phyloP scores from a whole-genome alignment of 2,888 invertebrate genomes.

The Phaedon cochleariae region DNA sequence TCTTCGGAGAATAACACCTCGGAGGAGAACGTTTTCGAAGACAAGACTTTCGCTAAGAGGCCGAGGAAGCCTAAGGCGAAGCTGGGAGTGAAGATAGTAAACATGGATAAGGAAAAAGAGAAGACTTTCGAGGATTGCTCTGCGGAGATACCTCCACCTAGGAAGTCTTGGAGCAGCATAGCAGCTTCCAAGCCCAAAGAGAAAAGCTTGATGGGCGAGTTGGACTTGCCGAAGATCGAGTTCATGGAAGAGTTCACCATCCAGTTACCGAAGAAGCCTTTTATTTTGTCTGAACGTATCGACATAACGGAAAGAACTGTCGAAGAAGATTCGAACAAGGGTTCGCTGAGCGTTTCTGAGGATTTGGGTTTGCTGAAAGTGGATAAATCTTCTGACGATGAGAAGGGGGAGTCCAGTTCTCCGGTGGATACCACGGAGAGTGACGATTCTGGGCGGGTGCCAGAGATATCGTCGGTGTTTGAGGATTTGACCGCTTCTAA shows the following conservation, averaged over 20 bases:
- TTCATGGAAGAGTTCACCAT: conserved; percentile 45
- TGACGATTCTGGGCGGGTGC: conserved; percentile 62
- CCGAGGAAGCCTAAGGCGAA: conserved; percentile 59
- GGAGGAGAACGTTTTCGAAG: conserved; percentile 41
- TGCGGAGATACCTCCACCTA: conserved; percentile 49
- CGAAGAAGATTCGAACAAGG: conserved; percentile 35
- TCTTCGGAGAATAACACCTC: conserved; percentile 37
- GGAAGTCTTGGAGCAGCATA: conserved; percentile 67
- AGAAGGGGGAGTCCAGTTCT: conserved; percentile 65
- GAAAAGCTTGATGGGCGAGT: conserved; percentile 28
- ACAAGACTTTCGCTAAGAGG: conserved; percentile 49
- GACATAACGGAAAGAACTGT: conserved; percentile 47
- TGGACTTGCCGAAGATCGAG: conserved; percentile 40
- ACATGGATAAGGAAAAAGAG: conserved; percentile 40
- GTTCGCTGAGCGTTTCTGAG: conserved; percentile 46
- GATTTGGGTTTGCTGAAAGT: conserved; percentile 54
- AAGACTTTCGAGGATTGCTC: conserved; percentile 33
- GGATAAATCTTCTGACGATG: conserved; percentile 68
- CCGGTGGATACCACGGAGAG: conserved; percentile 68
- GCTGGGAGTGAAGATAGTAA: conserved; percentile 57
- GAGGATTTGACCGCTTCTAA: conserved; percentile 55
- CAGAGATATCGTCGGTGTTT: conserved; percentile 49
- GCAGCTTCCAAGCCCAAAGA: conserved; percentile 57
- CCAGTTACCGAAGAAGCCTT: conserved; percentile 42
- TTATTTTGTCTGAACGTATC: conserved; percentile 43